These are phyloP conservation scores for Atethmia centrago DNA, from an alignment of 2,888 invertebrate species.

Conservation along the genomic window DNA sequence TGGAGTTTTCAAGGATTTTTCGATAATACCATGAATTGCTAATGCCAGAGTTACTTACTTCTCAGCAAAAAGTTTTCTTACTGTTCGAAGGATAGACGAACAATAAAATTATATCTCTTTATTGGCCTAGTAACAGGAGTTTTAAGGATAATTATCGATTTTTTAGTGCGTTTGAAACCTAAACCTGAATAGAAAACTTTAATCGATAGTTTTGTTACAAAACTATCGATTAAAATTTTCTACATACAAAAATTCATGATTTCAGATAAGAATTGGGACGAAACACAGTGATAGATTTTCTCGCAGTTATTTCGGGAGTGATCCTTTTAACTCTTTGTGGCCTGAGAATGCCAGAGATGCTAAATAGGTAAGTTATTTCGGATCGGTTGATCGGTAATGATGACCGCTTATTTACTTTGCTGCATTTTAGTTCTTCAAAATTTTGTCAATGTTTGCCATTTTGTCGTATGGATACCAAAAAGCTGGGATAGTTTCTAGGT, in stretches of 20 bases:
- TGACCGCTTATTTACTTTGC: not conserved
- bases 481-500: not conserved
- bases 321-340: not conserved
- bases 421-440: not conserved
- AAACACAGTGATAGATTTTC: not conserved
- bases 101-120: conserved; percentile 10
- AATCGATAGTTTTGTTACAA: not conserved
- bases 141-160: conserved; percentile 19
- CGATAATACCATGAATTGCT: conserved; percentile 54
- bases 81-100: conserved; percentile 5
- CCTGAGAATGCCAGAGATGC: not conserved
- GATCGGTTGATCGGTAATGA: not conserved
- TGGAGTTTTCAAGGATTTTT: conserved; percentile 57
- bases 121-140: conserved; percentile 19
- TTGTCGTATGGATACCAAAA: not conserved
- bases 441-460: not conserved
- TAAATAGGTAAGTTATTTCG: not conserved
- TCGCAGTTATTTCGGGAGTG: not conserved
- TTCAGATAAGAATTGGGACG: not conserved
- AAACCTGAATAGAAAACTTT: not conserved
- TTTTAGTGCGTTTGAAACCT: conserved; percentile 8
- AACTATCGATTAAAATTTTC: too few species aligned
- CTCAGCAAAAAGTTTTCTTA: conserved; percentile 33
- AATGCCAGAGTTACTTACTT: conserved; percentile 39
- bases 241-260: not conserved